Evolutionary conservation across 2,113 vertebrate genomes (phyloP), one percentile per base, ranked within the genome.

Genomic region (Rana temporaria): DNA sequence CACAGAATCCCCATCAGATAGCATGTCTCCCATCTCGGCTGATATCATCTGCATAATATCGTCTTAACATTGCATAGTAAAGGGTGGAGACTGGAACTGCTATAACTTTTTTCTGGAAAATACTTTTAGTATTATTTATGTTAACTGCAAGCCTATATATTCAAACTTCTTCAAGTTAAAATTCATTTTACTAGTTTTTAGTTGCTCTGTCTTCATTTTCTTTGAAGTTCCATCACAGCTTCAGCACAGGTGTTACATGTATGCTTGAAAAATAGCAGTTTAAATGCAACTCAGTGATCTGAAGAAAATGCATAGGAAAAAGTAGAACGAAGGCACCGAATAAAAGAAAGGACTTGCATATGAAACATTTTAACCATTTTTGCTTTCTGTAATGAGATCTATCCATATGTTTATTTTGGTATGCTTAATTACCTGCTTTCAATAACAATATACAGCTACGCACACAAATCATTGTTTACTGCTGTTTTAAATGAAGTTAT

Each of bases 341-440:
- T 17, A 70, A 53, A 53, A 70, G 48, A 53, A 53, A 53, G n/a
- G 53, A 34, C 1, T 70, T 22, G 42, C 14, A 70, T 22, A 53
- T 18, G 26, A 48, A 70, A 70, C 4, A 26, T 53, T n/a, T 70
- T 48, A 53, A 69, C 48, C 19, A 52, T 53, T 70, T 26, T 53
- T 16, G 14, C 12, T 48, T 70, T 48, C 42, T 48, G 42, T 52
- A 52, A 52, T 70, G 68, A 52, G 68, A 53, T 70, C 68, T 53
- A n/a, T 70, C 68, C 68, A 70, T 70, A 70, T 70, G 68, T 70
- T 70, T 70, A 53, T 70, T 53, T 70, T 22, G 22, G 14, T 70
- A 16, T 53, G 48, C 4, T 48, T 70, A 70, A 70, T 70, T 70
- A 24, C 20, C 42, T 53, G 14, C 6, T 53, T 53, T 53, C 38